Conservation (phyloP, 2,113 vertebrate genomes). For the Gadus chalcogrammus region DNA sequence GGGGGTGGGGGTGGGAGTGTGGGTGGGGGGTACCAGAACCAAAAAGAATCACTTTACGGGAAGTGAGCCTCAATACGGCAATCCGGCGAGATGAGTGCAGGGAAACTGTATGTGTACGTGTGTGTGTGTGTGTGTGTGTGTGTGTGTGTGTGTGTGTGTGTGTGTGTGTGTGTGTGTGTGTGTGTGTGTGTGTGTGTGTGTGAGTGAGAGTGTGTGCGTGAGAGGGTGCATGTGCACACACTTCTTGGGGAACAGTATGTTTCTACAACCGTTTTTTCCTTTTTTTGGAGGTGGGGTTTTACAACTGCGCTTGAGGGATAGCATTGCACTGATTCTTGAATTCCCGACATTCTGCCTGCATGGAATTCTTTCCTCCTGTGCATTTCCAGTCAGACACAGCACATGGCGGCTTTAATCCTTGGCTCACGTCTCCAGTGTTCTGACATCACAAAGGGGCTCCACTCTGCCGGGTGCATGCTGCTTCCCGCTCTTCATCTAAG, state of each 20-base stretch:
- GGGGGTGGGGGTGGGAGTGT: too few relatives aligned
- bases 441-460: conserved; percentile 69
- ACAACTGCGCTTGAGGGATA: conserved; percentile 48
- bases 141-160: conserved; percentile 12
- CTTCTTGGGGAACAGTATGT: not conserved
- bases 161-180: not conserved
- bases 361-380: conserved; percentile 33
- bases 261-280: conserved; percentile 5
- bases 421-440: conserved; percentile 48
- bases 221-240: not conserved
- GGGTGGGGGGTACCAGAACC: not conserved
- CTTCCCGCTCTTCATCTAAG: conserved; percentile 49
- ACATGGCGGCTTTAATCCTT: conserved; percentile 29
- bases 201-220: not conserved
- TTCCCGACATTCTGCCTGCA: conserved; percentile 59
- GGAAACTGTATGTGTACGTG: conserved; percentile 3
- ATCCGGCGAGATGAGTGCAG: conserved; percentile 36
- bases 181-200: not conserved
- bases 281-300: conserved; percentile 19
- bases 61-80: conserved; percentile 42
- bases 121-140: conserved; percentile 9
- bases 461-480: conserved; percentile 57
- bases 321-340: conserved; percentile 47
- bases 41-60: conserved; percentile 49
- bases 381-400: conserved; percentile 53